Evolutionary conservation across 2,888 invertebrate genomes (phyloP), one percentile per base, ranked within the genome.

Genomic region (Hypomecis punctinalis): DNA sequence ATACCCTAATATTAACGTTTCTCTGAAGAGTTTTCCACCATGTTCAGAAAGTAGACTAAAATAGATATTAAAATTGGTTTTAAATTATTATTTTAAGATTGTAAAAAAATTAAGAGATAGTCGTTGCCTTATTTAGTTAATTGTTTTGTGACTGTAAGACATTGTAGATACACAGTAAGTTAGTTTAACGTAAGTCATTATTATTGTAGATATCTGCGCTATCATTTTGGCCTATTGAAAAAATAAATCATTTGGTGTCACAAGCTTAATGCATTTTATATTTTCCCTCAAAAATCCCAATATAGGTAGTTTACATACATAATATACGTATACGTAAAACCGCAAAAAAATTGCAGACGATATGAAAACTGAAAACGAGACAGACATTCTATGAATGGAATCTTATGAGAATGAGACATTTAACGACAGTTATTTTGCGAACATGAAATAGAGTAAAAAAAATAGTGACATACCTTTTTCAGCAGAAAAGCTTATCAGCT

Each of bases 71-170:
- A 64, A 57, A 52, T 52, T 39, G 56, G 51, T 63, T 67, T 69
- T 57, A 55, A 40, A 58, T 60, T 61, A 58, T 80, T 83, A 76
- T 62, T 65, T 76, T 79, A 81, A 72, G 76, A 77, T 86, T 86
- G 83, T 88, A 88, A 88, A 89, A 81, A 83, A 84, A 81, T 75
- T 90, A 90, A 87, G 87, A 81, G 87, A 90, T 92, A 92, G 92
- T 90, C 88, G 92, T 91, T 93, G 93, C 93, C 92, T 93, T 93
- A 92, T 91, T 93, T 91, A 91, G 91, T 92, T 92, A 79, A 88
- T 93, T 91, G 84, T 92, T 93, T 92, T 89, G 86, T 92, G 89
- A 91, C 87, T 90, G 83, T 90, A 90, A 91, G 88, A 90, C 85
- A 85, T 82, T 91, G 90, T 92, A 92, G 91, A 91, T 92, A 91